Evolutionary conservation across 2,888 invertebrate species (phyloP), one percentile per base, ranked within the genome.

Genomic region (Chaetogeoica ovagalla): DNA sequence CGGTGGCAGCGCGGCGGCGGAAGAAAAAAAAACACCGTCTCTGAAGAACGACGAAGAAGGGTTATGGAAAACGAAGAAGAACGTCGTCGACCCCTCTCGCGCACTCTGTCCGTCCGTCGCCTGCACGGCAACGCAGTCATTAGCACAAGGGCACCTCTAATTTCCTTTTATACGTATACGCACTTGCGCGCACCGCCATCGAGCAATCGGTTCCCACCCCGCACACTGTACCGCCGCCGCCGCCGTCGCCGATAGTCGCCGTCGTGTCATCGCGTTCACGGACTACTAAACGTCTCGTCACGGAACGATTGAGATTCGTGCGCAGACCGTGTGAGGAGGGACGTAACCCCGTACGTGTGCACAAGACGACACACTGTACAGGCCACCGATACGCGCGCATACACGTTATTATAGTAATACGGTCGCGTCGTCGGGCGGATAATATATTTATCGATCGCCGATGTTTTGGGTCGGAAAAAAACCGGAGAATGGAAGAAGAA

Each of bases 281-380:
- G 79, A 71, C 79, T 71, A 63, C 79, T 70, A 77, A 79, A 79
- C 71, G 62, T 62, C 70, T 69, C 62, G 77, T 76, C 76, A 76
- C 76, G 76, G 68, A 43, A 57, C 76, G 66, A 59, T n/a, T 48
- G 76, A 69, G 30, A 66, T 66, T 66, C 75, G 52, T 52, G 70
- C 21, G 39, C n/a, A n/a, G 68, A 76, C 76, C 75, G n/a, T n/a
- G n/a, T n/a, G 73, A 63, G 60, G 72, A 19, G 30, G 21, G 60
- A 13, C 60, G 60, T n/a, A 11, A n/a, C n/a, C n/a, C n/a, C n/a
- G n/a, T n/a, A n/a, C n/a, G n/a, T n/a, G n/a, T n/a, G n/a, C n/a
- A n/a, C n/a, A n/a, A n/a, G n/a, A n/a, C n/a, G n/a, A n/a, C n/a
- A n/a, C n/a, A n/a, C n/a, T n/a, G n/a, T n/a, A n/a, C n/a, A n/a